phyloP scores from a whole-genome alignment of 2,797 vertebrate genomes.

The Columba guinea region DNA sequence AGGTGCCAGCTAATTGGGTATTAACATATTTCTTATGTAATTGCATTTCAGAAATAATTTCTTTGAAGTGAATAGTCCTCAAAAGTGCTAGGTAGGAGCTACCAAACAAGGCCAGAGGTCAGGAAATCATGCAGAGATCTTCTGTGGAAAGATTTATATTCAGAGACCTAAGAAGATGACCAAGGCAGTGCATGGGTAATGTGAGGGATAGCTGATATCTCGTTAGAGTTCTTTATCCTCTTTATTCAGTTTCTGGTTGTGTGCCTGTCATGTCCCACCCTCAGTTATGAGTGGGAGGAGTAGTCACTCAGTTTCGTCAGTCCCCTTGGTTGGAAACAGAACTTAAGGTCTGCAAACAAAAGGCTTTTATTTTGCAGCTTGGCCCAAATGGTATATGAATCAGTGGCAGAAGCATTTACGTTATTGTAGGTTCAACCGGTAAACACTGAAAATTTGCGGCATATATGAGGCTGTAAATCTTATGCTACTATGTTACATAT shows the following conservation, averaged over 20 bases:
- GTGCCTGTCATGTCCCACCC: too few relatives aligned
- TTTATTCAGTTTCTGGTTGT: neutral
- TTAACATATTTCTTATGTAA: constrained; percentile 25
- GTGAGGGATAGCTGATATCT: neutral
- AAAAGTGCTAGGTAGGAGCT: neutral
- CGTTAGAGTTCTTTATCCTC: neutral
- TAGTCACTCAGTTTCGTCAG: too few relatives aligned
- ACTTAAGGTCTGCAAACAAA: too few relatives aligned
- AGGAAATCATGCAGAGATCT: neutral
- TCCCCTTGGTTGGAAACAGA: too few relatives aligned
- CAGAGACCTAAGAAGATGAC: neutral
- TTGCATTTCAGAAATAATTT: constrained; percentile 19
- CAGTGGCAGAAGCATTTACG: too few relatives aligned
- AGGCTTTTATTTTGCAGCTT: too few relatives aligned
- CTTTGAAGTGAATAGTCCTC: neutral
- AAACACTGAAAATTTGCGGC: too few relatives aligned
- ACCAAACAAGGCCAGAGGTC: neutral
- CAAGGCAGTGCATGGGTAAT: neutral
- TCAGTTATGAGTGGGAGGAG: too few relatives aligned
- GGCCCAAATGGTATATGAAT: too few relatives aligned
- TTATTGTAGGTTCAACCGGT: too few relatives aligned
- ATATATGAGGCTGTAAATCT: too few relatives aligned
- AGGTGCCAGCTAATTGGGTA: constrained; percentile 28
- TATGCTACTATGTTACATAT: too few relatives aligned
- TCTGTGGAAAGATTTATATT: neutral